These are phyloP conservation scores for Petrocephalus schoutedeni DNA, from an alignment of 2,797 vertebrate genomes.

Conservation along the genomic window DNA sequence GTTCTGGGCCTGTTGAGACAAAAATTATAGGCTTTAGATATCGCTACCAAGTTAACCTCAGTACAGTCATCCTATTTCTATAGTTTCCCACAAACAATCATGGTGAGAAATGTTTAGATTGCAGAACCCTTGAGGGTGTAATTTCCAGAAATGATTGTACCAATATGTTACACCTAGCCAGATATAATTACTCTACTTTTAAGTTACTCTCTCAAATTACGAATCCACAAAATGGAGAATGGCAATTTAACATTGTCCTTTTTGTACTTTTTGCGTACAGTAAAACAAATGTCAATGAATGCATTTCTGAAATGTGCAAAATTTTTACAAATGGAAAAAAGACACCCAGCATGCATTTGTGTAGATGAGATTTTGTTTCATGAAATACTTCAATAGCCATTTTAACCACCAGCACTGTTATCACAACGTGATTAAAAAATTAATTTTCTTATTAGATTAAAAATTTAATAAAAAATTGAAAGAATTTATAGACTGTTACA, in stretches of 20 bases:
- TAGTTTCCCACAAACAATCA: neutral
- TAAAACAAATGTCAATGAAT: neutral
- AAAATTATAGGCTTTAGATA: conserved; percentile 57
- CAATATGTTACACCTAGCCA: neutral
- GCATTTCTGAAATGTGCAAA: neutral
- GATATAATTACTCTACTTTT: neutral
- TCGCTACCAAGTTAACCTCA: conserved; percentile 19
- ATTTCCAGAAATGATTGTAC: neutral
- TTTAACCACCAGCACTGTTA: too few relatives aligned
- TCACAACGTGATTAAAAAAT: neutral
- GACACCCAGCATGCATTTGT: neutral
- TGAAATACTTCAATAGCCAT: neutral
- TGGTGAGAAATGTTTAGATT: neutral
- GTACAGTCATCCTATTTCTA: neutral
- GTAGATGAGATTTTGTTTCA: neutral
- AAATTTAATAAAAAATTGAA: too few relatives aligned
- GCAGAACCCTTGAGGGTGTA: neutral
- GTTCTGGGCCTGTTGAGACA: conserved; percentile 58
- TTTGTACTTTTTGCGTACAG: neutral
- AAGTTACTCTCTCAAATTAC: neutral
- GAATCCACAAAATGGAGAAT: neutral
- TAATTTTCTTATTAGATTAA: neutral
- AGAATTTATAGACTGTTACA: neutral
- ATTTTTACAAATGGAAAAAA: neutral
- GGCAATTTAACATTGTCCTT: neutral